These are phyloP conservation scores for Mycteria americana DNA, from an alignment of 2,797 vertebrate species.

Conservation along the genomic window DNA sequence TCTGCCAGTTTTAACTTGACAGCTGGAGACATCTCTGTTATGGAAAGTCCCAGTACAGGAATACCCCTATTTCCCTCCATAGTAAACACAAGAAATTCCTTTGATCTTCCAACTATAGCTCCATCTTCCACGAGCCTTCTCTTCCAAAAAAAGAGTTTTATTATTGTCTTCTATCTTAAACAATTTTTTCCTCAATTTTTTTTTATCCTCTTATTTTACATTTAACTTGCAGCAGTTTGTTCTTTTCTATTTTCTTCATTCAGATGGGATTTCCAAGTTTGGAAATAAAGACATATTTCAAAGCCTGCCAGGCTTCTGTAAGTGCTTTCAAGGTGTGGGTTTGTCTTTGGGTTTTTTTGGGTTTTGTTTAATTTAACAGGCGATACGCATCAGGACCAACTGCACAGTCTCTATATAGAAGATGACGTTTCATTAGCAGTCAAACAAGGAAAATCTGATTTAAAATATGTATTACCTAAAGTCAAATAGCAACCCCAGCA, in stretches of 20 bases:
- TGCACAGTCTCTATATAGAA: not conserved
- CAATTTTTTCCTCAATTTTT: not conserved
- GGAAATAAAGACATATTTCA: not conserved
- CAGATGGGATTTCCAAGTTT: not conserved
- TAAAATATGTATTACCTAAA: not conserved
- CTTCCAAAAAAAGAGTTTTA: not conserved
- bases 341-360: not conserved
- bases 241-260: not conserved
- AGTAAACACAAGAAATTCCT: not conserved
- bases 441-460: not conserved
- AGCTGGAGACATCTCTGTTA: not conserved
- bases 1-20: not conserved
- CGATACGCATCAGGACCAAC: not conserved
- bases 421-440: not conserved
- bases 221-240: not conserved
- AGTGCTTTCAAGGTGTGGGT: not conserved
- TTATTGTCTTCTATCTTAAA: not conserved
- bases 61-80: not conserved
- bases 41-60: not conserved
- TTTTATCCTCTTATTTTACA: not conserved
- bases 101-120: not conserved
- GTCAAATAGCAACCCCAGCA: not conserved
- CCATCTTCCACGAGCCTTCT: not conserved
- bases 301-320: not conserved
- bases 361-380: not conserved